phyloP scores from a whole-genome alignment of 2,113 vertebrate species.

The Vimba vimba region DNA sequence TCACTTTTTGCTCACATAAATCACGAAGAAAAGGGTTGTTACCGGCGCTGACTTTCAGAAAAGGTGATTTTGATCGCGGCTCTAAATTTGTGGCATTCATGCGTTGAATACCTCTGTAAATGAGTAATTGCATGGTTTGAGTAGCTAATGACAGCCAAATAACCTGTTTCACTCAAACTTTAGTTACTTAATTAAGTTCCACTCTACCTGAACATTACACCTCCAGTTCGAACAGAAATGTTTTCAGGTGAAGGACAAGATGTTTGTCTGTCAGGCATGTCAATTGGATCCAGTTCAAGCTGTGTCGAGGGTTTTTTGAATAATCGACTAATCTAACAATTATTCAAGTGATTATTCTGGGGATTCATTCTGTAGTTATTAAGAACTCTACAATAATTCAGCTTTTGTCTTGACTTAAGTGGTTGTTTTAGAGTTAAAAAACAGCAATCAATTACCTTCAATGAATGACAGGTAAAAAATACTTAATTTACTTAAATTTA shows the following conservation, averaged over 20 bases:
- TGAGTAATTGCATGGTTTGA: slow-evolving; percentile 47
- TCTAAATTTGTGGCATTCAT: slow-evolving; percentile 30
- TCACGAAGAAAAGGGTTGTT: slow-evolving; percentile 52
- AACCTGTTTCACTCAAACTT: slow-evolving; percentile 31
- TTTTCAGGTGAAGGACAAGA: not conserved
- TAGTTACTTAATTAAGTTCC: slow-evolving; percentile 45
- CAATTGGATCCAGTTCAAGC: not conserved
- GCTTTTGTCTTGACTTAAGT: not conserved
- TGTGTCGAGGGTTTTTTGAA: not conserved
- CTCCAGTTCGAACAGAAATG: slow-evolving; percentile 18
- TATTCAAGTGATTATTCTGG: too few relatives aligned
- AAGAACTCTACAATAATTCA: not conserved
- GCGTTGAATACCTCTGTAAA: slow-evolving; percentile 38
- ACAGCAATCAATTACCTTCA: not conserved
- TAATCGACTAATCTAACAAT: too few relatives aligned
- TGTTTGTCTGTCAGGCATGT: not conserved
- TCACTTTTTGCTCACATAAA: slow-evolving; percentile 63
- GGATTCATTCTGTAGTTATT: not conserved
- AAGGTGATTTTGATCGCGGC: slow-evolving; percentile 37
- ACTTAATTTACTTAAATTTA: not conserved
- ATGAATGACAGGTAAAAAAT: not conserved
- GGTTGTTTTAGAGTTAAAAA: not conserved
- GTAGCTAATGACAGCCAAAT: slow-evolving; percentile 47
- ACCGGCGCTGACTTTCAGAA: slow-evolving; percentile 45
- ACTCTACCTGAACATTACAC: slow-evolving; percentile 35